These are phyloP conservation scores for Pheosia gnoma DNA, from an alignment of 2,888 invertebrate species.

Conservation along the genomic window DNA sequence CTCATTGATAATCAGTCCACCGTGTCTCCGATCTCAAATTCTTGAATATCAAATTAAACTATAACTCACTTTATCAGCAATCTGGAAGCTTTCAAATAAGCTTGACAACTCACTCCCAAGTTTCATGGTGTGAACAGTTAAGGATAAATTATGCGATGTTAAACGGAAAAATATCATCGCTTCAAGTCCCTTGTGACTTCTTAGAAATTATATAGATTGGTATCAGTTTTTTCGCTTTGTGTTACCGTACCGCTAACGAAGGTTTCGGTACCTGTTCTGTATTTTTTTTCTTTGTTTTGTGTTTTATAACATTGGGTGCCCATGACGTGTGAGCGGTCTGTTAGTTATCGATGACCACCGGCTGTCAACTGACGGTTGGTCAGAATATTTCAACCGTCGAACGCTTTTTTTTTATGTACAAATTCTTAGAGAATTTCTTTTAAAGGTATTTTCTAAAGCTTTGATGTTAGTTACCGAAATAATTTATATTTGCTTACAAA, in stretches of 20 bases:
- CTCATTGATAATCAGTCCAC: slow-evolving; percentile 66
- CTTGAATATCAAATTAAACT: slow-evolving; percentile 67
- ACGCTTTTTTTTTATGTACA: slow-evolving; percentile 3
- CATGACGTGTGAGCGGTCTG: slow-evolving; percentile 68
- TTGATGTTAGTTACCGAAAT: not conserved
- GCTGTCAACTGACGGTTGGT: slow-evolving; percentile 66
- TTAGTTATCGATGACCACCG: slow-evolving; percentile 76
- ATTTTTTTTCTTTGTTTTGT: slow-evolving; percentile 59
- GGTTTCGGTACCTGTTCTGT: slow-evolving; percentile 67
- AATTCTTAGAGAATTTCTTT: too few relatives aligned
- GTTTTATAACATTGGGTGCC: slow-evolving; percentile 54
- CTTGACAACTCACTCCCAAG: slow-evolving; percentile 75
- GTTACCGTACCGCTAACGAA: slow-evolving; percentile 77
- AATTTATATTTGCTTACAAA: not conserved
- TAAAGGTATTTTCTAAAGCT: too few relatives aligned
- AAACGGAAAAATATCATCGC: slow-evolving; percentile 64
- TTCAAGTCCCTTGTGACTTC: slow-evolving; percentile 66
- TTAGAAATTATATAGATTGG: slow-evolving; percentile 75
- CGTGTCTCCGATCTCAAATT: slow-evolving; percentile 63
- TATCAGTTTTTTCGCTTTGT: slow-evolving; percentile 74
- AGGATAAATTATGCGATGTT: slow-evolving; percentile 70
- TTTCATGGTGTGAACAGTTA: slow-evolving; percentile 74
- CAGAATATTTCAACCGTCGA: slow-evolving; percentile 52
- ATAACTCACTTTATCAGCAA: slow-evolving; percentile 68
- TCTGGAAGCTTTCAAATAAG: slow-evolving; percentile 59